Evolutionary conservation across 1,140 invertebrate genomes (phyloP).

Genomic region (Thaumetopoea pityocampa): DNA sequence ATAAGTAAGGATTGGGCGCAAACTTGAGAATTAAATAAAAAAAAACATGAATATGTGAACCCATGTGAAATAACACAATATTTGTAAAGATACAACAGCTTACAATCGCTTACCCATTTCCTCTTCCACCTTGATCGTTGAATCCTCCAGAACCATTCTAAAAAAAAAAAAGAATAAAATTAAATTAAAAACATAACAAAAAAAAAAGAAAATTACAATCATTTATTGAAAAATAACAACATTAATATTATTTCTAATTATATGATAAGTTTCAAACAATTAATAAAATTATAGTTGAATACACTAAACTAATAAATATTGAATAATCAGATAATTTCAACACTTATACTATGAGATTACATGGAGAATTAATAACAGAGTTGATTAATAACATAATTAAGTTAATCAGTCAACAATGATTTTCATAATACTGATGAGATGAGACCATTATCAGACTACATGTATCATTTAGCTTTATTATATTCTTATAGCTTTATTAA

Average conservation of each 20-base stretch:
- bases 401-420: slow-evolving; percentile 4
- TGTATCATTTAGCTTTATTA: too few relatives aligned
- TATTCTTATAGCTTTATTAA: too few relatives aligned
- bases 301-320: too few relatives aligned
- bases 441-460: too few relatives aligned
- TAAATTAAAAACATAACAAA: slow-evolving; percentile 69
- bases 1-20: too few relatives aligned
- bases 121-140: slow-evolving; percentile 83
- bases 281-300: background rate
- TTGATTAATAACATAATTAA: slow-evolving; percentile 5
- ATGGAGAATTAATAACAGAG: slow-evolving; percentile 44
- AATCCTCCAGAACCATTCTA: slow-evolving; percentile 87
- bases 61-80: too few relatives aligned
- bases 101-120: slow-evolving; percentile 81
- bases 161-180: slow-evolving; percentile 81
- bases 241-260: slow-evolving; percentile 17
- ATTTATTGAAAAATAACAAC: slow-evolving; percentile 36
- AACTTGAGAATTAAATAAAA: too few relatives aligned
- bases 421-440: too few relatives aligned
- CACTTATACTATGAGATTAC: slow-evolving; percentile 16
- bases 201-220: slow-evolving; percentile 55
- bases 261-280: slow-evolving; percentile 8
- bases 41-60: too few relatives aligned
- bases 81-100: background rate
- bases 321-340: too few relatives aligned